A percentile compares a stretch with the other conserved stretches of the same genome.
Evolutionary conservation across 92 coral and sea anemone genomes (phyloP).

Genomic region (Pocillopora meandrina): DNA sequence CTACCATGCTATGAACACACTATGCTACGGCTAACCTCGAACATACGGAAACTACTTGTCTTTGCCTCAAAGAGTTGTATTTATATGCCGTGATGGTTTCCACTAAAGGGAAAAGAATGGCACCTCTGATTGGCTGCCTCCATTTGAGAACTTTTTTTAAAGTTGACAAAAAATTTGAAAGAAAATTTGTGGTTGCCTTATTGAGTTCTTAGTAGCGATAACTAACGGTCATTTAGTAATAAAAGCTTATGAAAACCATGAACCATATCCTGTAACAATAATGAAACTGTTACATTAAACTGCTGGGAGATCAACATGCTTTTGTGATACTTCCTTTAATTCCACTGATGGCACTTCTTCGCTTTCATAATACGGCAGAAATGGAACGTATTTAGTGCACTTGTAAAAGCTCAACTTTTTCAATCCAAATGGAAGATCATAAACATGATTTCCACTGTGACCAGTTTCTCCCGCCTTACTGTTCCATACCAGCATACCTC

Average conservation of each 20-base stretch:
- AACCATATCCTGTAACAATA: neutral
- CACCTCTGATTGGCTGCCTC: no score
- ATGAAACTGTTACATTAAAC: neutral
- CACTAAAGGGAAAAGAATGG: no score
- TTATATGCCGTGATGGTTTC: no score
- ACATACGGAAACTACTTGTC: no score
- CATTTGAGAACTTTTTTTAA: no score
- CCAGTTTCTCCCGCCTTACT: slow-evolving; percentile 37
- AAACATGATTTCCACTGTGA: slow-evolving; percentile 36
- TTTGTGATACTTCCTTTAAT: neutral
- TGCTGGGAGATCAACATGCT: neutral
- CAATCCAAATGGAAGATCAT: slow-evolving; percentile 77
- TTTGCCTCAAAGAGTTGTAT: no score
- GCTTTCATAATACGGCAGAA: slow-evolving; percentile 63
- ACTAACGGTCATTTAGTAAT: no score
- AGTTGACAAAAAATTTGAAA: no score
- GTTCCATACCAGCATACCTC: slow-evolving; percentile 90
- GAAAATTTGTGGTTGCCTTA: no score
- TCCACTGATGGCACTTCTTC: slow-evolving; percentile 11
- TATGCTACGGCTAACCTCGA: no score
- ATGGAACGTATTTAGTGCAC: slow-evolving; percentile 67
- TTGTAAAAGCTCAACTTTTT: slow-evolving; percentile 45
- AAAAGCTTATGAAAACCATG: neutral
- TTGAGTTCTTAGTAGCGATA: no score
- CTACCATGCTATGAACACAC: no score